phyloP scores from a whole-genome alignment of 2,888 invertebrate genomes.

The Cordylochernes scorpioides region DNA sequence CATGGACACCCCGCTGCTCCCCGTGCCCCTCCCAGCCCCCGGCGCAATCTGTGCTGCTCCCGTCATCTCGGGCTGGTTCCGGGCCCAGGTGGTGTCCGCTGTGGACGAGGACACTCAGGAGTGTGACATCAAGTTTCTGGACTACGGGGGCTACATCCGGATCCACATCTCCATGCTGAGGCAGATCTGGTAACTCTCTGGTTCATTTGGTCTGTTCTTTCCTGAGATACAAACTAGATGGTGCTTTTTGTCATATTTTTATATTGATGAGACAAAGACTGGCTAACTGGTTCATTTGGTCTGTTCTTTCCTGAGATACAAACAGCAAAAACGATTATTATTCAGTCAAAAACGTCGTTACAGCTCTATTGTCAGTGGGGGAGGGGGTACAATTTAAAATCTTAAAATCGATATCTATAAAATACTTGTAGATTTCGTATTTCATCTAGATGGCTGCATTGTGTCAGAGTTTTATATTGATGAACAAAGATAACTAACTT shows the following conservation, averaged over 20 bases:
- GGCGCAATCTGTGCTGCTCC: slow-evolving; percentile 70
- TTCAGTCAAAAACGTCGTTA: too few relatives aligned
- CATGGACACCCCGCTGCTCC: slow-evolving; percentile 12
- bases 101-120: slow-evolving; percentile 38
- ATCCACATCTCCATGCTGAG: slow-evolving; percentile 47
- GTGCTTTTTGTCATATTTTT: too few relatives aligned
- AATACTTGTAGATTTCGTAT: too few relatives aligned
- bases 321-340: too few relatives aligned
- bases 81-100: slow-evolving; percentile 51
- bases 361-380: too few relatives aligned
- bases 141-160: slow-evolving; percentile 74
- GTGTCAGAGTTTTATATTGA: too few relatives aligned
- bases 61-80: slow-evolving; percentile 58
- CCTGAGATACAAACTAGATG: background rate
- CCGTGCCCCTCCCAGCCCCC: slow-evolving; percentile 10
- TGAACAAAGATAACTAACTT: slow-evolving; percentile 18
- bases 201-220: background rate
- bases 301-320: background rate
- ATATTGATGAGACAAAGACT: too few relatives aligned
- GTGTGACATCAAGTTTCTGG: slow-evolving; percentile 61
- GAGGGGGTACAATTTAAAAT: too few relatives aligned
- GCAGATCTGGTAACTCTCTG: slow-evolving; percentile 38
- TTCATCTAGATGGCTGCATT: too few relatives aligned
- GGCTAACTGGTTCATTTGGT: background rate
- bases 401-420: too few relatives aligned